Conservation (phyloP, 2,113 vertebrate genomes). For the Ascaphus truei region DNA sequence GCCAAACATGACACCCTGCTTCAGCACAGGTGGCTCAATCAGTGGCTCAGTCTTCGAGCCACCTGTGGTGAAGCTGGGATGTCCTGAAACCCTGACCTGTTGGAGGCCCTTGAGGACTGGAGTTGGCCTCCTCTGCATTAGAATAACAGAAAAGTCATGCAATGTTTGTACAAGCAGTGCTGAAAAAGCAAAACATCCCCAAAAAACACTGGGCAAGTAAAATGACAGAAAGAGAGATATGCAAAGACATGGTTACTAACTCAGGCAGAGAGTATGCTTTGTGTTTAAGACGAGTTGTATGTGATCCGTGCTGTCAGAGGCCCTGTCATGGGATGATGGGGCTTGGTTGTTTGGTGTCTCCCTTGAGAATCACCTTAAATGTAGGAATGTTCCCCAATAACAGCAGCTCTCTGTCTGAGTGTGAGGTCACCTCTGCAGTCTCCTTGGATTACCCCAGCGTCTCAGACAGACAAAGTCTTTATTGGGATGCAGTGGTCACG, state of each 20-base stretch:
- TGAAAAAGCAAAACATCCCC: slow-evolving; percentile 60
- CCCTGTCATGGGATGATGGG: slow-evolving; percentile 52
- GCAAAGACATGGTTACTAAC: slow-evolving; percentile 53
- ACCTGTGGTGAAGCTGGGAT: too few relatives aligned
- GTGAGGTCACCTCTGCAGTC: slow-evolving; percentile 43
- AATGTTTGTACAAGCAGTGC: slow-evolving; percentile 43
- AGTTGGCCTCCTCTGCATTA: too few relatives aligned
- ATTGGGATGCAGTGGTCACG: slow-evolving; percentile 1
- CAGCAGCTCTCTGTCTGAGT: slow-evolving; percentile 59
- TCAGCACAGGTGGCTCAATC: too few relatives aligned
- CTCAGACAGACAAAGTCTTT: slow-evolving; percentile 43
- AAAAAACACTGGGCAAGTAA: slow-evolving; percentile 45
- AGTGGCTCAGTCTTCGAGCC: too few relatives aligned
- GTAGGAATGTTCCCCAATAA: slow-evolving; percentile 59
- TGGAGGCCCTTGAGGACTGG: too few relatives aligned
- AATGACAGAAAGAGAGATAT: slow-evolving; percentile 52
- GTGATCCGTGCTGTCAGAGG: slow-evolving; percentile 46
- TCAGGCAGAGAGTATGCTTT: slow-evolving; percentile 60
- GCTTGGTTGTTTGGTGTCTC: slow-evolving; percentile 52
- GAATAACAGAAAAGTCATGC: slow-evolving; percentile 38
- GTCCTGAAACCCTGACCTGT: too few relatives aligned
- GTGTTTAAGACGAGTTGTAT: slow-evolving; percentile 42
- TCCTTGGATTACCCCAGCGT: slow-evolving; percentile 58
- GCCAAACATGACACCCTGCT: too few relatives aligned
- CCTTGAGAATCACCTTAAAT: slow-evolving; percentile 51